phyloP scores from a whole-genome alignment of 2,797 vertebrate species.

The Emys orbicularis region DNA sequence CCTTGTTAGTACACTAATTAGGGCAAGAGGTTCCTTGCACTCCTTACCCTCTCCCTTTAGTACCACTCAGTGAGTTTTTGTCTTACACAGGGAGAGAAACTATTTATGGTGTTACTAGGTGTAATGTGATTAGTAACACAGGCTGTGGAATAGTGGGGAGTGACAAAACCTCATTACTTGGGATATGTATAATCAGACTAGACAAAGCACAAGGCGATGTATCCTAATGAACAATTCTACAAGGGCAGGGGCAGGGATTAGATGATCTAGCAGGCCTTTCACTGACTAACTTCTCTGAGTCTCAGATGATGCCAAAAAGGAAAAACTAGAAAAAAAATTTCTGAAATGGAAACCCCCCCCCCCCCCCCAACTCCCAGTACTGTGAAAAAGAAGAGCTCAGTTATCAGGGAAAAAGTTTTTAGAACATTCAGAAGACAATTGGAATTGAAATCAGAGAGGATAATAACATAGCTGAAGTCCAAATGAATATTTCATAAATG shows the following conservation, averaged over 20 bases:
- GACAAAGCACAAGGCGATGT: neutral
- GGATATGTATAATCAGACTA: neutral
- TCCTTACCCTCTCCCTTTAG: neutral
- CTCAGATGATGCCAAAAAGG: neutral
- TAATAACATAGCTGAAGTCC: constrained; percentile 69
- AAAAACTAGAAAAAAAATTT: neutral
- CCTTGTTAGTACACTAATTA: neutral
- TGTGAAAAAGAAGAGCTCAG: constrained; percentile 32
- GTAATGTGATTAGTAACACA: neutral
- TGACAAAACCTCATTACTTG: neutral
- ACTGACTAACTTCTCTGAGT: neutral
- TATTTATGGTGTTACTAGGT: fast-evolving
- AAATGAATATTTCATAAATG: constrained; percentile 77
- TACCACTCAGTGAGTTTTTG: neutral
- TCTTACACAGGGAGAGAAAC: neutral
- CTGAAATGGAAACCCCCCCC: neutral
- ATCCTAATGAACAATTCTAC: neutral
- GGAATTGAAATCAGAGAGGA: constrained; percentile 63
- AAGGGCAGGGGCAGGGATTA: neutral
- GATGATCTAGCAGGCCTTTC: neutral
- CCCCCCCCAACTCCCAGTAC: neutral
- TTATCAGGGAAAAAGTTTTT: constrained; percentile 24
- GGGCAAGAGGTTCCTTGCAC: neutral
- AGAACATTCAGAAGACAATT: constrained; percentile 65
- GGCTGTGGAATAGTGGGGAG: neutral